Percentiles rank a stretch among this genome's conserved stretches.
These are phyloP conservation scores for Rhingia rostrata DNA, from an alignment of 2,888 invertebrate species.

Conservation along the genomic window DNA sequence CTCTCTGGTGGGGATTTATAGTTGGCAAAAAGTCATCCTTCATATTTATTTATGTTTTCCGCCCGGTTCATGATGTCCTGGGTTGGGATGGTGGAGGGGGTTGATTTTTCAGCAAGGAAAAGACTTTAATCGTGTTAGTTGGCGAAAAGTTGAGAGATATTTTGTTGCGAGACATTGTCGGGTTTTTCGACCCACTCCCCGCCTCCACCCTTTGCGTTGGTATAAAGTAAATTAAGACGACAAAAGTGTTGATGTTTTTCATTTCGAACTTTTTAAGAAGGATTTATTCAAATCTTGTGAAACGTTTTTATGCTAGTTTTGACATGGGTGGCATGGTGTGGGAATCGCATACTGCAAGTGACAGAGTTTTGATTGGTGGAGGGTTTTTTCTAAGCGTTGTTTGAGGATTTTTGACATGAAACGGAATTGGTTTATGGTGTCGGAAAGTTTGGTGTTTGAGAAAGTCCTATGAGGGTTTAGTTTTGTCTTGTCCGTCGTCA, in stretches of 20 bases:
- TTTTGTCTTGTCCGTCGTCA: too few species aligned
- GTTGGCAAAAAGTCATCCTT: constrained; percentile 59
- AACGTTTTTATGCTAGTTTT: constrained; percentile 27
- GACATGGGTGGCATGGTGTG: background rate
- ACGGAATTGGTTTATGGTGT: background rate
- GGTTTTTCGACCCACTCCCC: background rate
- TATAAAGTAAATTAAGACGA: constrained; percentile 37
- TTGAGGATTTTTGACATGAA: background rate
- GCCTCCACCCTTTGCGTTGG: background rate
- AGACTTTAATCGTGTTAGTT: constrained; percentile 41
- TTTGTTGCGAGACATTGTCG: background rate
- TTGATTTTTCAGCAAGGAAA: constrained; percentile 6
- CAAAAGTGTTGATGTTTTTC: constrained; percentile 59
- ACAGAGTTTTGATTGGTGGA: constrained; percentile 21
- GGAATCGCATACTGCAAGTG: constrained; percentile 7
- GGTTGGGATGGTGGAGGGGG: constrained; percentile 6
- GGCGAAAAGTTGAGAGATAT: constrained; percentile 30
- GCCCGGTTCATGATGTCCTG: constrained; percentile 23
- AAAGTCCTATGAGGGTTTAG: too few species aligned
- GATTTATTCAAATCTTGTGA: constrained; percentile 41
- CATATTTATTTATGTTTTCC: constrained; percentile 66
- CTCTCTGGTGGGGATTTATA: constrained; percentile 60
- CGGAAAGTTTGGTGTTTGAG: background rate
- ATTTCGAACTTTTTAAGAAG: constrained; percentile 44
- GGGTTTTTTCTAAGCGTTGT: background rate